phyloP scores from a whole-genome alignment of 1,140 invertebrate species.

The Ips nitidus region DNA sequence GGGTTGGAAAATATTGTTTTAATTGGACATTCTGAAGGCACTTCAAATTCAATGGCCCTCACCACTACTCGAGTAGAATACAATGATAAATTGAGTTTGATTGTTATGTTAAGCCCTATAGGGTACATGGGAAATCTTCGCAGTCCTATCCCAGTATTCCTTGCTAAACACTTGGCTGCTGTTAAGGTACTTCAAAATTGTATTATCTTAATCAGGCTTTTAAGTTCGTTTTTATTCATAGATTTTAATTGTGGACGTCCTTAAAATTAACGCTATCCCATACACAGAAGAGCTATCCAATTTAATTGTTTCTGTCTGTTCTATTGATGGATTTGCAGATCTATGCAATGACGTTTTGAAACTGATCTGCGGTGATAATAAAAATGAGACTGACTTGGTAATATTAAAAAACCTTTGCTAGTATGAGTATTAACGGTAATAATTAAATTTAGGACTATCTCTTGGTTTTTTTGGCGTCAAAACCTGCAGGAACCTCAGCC shows the following conservation, averaged over 20 bases:
- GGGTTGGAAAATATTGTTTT: slow-evolving; percentile 55
- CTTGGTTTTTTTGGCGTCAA: neutral
- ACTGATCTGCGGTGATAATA: slow-evolving; percentile 19
- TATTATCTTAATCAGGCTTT: neutral
- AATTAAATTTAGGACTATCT: neutral
- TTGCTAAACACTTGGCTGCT: slow-evolving; percentile 10
- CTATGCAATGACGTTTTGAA: slow-evolving; percentile 14
- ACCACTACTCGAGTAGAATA: slow-evolving; percentile 56
- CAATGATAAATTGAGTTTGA: slow-evolving; percentile 56
- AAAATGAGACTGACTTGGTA: slow-evolving; percentile 9
- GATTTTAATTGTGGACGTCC: neutral
- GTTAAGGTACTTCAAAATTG: slow-evolving; percentile 10
- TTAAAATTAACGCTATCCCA: slow-evolving; percentile 1
- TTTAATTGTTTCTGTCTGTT: neutral
- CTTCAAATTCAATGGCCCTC: slow-evolving; percentile 58
- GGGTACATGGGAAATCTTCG: slow-evolving; percentile 49
- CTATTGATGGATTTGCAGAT: slow-evolving; percentile 9
- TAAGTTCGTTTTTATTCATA: neutral
- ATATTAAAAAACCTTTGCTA: neutral
- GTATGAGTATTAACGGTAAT: neutral
- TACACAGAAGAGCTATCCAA: neutral
- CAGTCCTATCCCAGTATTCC: slow-evolving; percentile 1
- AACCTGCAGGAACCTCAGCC: neutral
- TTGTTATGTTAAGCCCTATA: slow-evolving; percentile 62
- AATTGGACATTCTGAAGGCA: slow-evolving; percentile 63